A percentile compares a stretch with the other conserved stretches of the same genome.
Conservation (phyloP, 2,888 invertebrate genomes). For the Pemphredon lugubris region DNA sequence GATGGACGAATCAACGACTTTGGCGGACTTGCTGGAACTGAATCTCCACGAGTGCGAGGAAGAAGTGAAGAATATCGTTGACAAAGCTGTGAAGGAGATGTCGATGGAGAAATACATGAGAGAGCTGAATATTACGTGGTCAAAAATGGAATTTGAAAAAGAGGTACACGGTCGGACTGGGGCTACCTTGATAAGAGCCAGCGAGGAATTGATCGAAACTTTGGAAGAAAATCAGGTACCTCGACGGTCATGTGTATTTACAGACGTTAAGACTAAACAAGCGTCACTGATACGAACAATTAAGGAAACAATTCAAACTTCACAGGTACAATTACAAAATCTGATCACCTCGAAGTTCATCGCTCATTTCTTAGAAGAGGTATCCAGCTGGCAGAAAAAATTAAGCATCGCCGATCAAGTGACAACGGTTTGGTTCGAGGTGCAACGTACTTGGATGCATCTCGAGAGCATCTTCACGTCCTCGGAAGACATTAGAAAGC, state of each 20-base stretch:
- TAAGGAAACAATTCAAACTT: too few species aligned
- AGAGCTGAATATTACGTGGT: conserved; percentile 95
- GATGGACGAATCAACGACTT: conserved; percentile 95
- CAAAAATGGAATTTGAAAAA: conserved; percentile 95
- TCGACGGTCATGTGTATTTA: background rate
- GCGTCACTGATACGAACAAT: too few species aligned
- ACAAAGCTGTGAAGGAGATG: conserved; percentile 99
- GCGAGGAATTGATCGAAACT: conserved; percentile 97
- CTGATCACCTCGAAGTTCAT: conserved; percentile 98
- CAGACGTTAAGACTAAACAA: background rate
- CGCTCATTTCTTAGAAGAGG: conserved; percentile 96
- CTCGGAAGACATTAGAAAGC: conserved; percentile 97
- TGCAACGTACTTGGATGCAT: conserved; percentile 98
- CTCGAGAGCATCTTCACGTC: conserved; percentile 99
- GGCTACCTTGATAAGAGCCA: conserved; percentile 92
- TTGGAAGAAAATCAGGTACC: conserved; percentile 97
- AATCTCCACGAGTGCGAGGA: conserved; percentile 98
- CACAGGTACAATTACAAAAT: conserved; percentile 96
- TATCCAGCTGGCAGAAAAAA: conserved; percentile 96
- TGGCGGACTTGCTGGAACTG: conserved; percentile 94
- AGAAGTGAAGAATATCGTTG: conserved; percentile 98
- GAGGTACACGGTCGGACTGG: conserved; percentile 94
- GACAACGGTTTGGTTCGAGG: conserved; percentile 96
- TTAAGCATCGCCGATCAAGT: conserved; percentile 96
- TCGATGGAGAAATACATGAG: conserved; percentile 97